Evolutionary conservation across 2,888 invertebrate genomes (phyloP).

Genomic region (Macropis europaea): DNA sequence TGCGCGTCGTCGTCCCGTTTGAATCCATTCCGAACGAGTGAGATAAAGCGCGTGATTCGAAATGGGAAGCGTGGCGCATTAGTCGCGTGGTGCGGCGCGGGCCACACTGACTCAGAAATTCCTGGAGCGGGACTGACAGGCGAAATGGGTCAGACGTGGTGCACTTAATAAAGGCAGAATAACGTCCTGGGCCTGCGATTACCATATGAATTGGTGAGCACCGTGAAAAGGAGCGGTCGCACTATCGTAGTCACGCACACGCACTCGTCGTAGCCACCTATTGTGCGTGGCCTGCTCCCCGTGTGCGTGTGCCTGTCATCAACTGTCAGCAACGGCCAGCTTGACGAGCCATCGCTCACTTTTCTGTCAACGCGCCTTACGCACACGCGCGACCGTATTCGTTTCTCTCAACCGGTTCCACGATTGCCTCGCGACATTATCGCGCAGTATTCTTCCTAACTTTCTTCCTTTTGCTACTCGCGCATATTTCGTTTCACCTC

Average conservation of each 20-base stretch:
- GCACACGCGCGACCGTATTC: constrained; percentile 25
- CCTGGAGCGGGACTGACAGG: constrained; percentile 65
- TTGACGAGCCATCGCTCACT: constrained; percentile 70
- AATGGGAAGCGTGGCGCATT: constrained; percentile 13
- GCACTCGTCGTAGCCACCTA: constrained; percentile 28
- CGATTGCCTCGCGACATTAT: constrained; percentile 50
- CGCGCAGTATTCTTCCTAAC: constrained; percentile 7
- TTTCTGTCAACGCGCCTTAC: constrained; percentile 59
- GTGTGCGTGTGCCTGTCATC: constrained; percentile 66
- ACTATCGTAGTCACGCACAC: constrained; percentile 22
- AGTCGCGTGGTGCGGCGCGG: constrained; percentile 39
- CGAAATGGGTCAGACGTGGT: constrained; percentile 70
- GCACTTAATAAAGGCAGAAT: constrained; percentile 70
- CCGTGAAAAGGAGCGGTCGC: constrained; percentile 50
- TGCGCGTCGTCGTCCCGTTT: not conserved
- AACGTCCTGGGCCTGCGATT: constrained; percentile 63
- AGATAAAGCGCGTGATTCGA: not conserved
- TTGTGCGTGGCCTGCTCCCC: constrained; percentile 66
- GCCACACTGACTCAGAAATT: constrained; percentile 64
- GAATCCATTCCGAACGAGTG: not conserved
- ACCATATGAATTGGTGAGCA: constrained; percentile 72
- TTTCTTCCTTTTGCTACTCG: constrained; percentile 2
- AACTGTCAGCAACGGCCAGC: constrained; percentile 63
- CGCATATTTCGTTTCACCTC: not conserved
- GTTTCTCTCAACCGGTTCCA: constrained; percentile 61